Conservation (phyloP, 2,797 vertebrate genomes). For the Rhinophrynus dorsalis region DNA sequence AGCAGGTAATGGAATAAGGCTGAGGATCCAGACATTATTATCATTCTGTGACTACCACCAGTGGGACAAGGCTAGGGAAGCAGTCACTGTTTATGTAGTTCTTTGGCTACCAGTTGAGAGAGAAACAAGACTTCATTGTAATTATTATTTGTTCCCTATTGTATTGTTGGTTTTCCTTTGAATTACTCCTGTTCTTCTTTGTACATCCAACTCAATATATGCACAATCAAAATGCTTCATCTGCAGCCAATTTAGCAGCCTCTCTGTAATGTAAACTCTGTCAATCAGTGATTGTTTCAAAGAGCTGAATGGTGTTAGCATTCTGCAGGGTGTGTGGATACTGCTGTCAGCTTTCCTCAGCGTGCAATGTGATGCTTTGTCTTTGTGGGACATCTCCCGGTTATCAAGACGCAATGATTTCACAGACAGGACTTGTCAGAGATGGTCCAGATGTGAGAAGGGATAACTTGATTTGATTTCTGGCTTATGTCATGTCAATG, state of each 20-base stretch:
- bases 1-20: no score
- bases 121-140: no score
- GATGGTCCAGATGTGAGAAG: constrained; percentile 25
- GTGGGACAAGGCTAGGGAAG: no score
- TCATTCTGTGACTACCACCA: no score
- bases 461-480: constrained; percentile 52
- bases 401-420: constrained; percentile 50
- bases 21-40: no score
- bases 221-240: no score
- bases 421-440: constrained; percentile 50
- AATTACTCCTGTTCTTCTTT: no score
- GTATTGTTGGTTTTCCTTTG: no score
- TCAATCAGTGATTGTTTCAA: constrained; percentile 20
- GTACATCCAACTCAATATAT: no score
- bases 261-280: constrained; percentile 6
- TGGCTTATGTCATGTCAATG: constrained; percentile 32
- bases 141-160: no score
- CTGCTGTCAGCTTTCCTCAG: background rate
- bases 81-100: no score
- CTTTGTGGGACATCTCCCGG: constrained; percentile 50
- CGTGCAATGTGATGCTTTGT: background rate
- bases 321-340: background rate
- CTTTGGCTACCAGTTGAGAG: no score
- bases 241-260: background rate
- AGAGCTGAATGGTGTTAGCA: constrained; percentile 5